Evolutionary conservation across 2,797 vertebrate species (phyloP).

Genomic region (Eupleurogrammus muticus): DNA sequence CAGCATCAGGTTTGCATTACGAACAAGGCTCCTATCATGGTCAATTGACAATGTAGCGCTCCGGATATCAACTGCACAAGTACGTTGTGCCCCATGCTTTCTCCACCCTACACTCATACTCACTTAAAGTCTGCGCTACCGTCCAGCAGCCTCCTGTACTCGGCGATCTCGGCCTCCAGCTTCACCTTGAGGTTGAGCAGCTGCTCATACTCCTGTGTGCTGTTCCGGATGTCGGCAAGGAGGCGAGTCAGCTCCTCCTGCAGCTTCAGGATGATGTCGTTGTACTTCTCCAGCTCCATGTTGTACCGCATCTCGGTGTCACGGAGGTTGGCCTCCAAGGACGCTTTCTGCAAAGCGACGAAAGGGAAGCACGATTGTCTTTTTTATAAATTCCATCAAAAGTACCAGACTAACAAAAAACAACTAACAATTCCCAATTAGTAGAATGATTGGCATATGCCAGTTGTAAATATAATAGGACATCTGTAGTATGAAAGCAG

Average conservation of each 20-base stretch:
- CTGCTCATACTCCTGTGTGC: slow-evolving; percentile 85
- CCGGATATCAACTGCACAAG: neutral
- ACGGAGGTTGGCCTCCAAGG: slow-evolving; percentile 81
- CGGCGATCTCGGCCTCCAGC: slow-evolving; percentile 90
- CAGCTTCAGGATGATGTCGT: slow-evolving; percentile 72
- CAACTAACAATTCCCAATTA: neutral
- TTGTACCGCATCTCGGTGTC: slow-evolving; percentile 85
- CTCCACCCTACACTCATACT: slow-evolving; percentile 52
- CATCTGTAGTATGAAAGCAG: neutral
- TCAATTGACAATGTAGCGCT: neutral
- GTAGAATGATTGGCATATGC: neutral
- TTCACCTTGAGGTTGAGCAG: slow-evolving; percentile 91
- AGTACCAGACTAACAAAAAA: neutral
- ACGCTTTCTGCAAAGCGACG: slow-evolving; percentile 77
- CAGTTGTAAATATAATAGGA: neutral
- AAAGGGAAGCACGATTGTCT: neutral
- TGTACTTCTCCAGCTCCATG: slow-evolving; percentile 86
- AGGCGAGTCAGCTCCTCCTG: slow-evolving; percentile 85
- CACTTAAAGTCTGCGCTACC: slow-evolving; percentile 83
- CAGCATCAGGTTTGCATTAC: slow-evolving; percentile 43
- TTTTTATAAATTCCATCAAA: too few relatives aligned
- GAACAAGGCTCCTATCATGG: slow-evolving; percentile 10
- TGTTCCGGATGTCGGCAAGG: slow-evolving; percentile 83
- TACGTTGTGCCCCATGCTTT: neutral
- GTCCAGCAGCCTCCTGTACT: slow-evolving; percentile 91